These are phyloP conservation scores for Drosophila neocordata DNA, from an alignment of 1,140 invertebrate species.

Conservation along the genomic window DNA sequence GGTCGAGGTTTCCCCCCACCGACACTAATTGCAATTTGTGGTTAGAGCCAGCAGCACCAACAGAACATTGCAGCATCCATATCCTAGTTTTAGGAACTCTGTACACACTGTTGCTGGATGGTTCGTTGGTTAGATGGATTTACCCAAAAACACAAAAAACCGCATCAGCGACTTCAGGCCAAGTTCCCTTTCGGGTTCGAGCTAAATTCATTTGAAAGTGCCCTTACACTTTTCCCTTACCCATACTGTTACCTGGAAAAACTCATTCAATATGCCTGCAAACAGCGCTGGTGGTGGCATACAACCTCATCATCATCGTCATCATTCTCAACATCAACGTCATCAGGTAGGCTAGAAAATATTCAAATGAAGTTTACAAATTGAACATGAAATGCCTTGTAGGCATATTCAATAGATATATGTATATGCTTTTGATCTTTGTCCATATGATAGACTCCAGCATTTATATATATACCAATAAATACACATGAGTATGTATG, in stretches of 20 bases:
- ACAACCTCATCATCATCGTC: not conserved
- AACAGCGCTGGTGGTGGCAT: no score
- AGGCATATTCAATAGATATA: not conserved
- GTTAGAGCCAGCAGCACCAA: constrained; percentile 19
- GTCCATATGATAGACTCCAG: not conserved
- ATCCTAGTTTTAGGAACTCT: not conserved
- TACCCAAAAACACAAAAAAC: not conserved
- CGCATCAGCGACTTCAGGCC: constrained; percentile 2
- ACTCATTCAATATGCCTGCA: constrained; percentile 7
- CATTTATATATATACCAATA: no score
- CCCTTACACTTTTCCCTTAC: no score
- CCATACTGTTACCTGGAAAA: constrained; percentile 6
- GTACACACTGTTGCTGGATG: not conserved
- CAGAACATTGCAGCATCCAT: constrained; percentile 5
- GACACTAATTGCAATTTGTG: constrained; percentile 61
- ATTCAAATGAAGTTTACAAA: constrained; percentile 17
- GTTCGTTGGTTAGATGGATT: not conserved
- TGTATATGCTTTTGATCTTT: constrained; percentile 14
- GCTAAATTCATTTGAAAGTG: constrained; percentile 10
- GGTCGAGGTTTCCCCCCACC: constrained; percentile 5
- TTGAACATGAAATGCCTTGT: not conserved
- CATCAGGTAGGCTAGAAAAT: constrained; percentile 12
- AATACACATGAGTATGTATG: no score
- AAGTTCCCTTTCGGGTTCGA: not conserved
- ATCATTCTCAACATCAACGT: not conserved